Base-by-base conservation (phyloP, 53 echinoderm and acorn worm species). In the Pentamera pediparva region DNA sequence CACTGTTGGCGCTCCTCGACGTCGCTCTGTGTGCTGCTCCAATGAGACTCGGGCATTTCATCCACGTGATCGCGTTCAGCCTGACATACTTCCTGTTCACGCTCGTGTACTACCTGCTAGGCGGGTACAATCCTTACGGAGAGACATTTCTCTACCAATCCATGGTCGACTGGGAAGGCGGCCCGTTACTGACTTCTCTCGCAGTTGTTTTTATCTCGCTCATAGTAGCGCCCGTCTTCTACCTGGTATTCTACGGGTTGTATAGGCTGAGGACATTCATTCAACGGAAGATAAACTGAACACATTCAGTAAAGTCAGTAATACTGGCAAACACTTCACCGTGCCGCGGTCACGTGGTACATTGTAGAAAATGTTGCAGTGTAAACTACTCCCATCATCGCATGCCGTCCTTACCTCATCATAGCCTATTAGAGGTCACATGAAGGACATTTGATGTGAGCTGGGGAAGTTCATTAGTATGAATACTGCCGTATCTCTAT, bases 91-190 rank as follows among this genome's bases (percentile, higher is more conserved):
- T 75, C 49, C 39, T 65, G 3, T 89, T 89, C 40, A 78, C 74
- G 0, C 50, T 69, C 21, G 41, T 86, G n/a, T 89, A 89, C 57
- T 79, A 78, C 61, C 8, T 65, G 36, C 64, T 72, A 0, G 89
- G 89, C 7, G 89, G 89, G 32, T 58, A 64, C 54, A 86, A 89
- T 59, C 82, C 82, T 1, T 86, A 86, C 60, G 89, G 89, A 0
- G 78, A 82, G 5, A 74, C 50, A 39, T 73, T 78, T 39, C 41
- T 89, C n/a, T 89, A 89, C 64, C 65, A 78, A 25, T 78, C 69
- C 18, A 19, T 82, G 12, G 74, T 89, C 27, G 89, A 89, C 41
- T 89, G 89, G 89, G 82, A 78, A 52, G 40, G 33, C 26, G 57
- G 22, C 15, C 70, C 50, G 19, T 35, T 33, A 4, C 4, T 60